A percentile compares a stretch with the other conserved stretches of the same genome.
phyloP scores from a whole-genome alignment of 2,113 vertebrate species.

The Agelaius phoeniceus region DNA sequence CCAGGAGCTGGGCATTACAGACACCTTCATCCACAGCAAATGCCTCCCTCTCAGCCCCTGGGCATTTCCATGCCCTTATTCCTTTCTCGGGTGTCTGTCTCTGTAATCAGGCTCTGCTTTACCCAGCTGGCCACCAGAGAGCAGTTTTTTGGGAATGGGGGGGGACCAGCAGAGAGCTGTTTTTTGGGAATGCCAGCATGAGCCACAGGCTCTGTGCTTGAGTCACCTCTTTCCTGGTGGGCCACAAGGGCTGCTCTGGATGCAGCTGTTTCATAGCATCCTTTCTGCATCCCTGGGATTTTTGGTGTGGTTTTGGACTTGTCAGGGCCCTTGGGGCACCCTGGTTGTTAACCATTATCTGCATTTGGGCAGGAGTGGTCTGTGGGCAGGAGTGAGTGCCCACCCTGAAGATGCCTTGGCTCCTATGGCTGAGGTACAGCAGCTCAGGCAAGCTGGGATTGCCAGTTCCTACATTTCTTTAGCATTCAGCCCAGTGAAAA shows the following conservation, averaged over 20 bases:
- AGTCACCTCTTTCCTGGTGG: not conserved
- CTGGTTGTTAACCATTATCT: not conserved
- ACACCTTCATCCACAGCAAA: not conserved
- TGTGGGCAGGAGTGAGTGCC: not conserved
- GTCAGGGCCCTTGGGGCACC: not conserved
- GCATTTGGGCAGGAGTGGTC: not conserved
- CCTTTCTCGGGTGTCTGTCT: not conserved
- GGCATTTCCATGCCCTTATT: not conserved
- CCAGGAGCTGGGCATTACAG: not conserved
- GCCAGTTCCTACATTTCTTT: not conserved
- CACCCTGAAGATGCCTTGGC: not conserved
- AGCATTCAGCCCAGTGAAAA: not conserved
- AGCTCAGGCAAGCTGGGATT: not conserved
- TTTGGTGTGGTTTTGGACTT: not conserved
- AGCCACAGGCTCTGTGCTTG: accelerated
- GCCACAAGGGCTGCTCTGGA: not conserved
- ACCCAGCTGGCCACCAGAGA: no score
- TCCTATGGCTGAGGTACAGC: not conserved
- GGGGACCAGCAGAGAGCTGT: no score
- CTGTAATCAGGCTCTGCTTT: not conserved
- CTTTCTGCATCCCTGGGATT: not conserved
- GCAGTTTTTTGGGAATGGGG: not conserved
- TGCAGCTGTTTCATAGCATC: not conserved
- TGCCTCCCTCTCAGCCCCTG: not conserved
- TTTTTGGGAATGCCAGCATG: not conserved